phyloP scores from a whole-genome alignment of 2,888 invertebrate genomes.

The Cylloceria caligata region DNA sequence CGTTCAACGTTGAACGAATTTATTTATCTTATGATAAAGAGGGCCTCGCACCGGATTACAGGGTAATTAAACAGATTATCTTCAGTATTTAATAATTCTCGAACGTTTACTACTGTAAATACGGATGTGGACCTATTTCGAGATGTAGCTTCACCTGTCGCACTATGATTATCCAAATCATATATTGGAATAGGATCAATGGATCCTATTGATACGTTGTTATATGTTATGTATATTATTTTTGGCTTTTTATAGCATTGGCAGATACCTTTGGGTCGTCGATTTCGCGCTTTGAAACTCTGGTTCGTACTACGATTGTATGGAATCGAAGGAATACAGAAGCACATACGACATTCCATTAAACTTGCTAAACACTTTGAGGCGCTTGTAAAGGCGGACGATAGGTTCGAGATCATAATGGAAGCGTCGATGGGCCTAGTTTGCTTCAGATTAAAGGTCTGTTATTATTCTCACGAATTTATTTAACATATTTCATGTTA shows the following conservation, averaged over 20 bases:
- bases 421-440: conserved; percentile 93
- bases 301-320: conserved; percentile 96
- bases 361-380: conserved; percentile 92
- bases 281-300: conserved; percentile 96
- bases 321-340: conserved; percentile 92
- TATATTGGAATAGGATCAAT: too few relatives aligned
- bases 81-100: background rate
- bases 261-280: conserved; percentile 94
- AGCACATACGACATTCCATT: conserved; percentile 91
- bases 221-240: too few relatives aligned
- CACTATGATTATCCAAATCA: too few relatives aligned
- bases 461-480: background rate
- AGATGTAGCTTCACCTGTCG: too few relatives aligned
- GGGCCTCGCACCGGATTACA: conserved; percentile 87
- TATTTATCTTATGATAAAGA: conserved; percentile 92
- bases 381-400: conserved; percentile 88
- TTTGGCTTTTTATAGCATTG: conserved; percentile 88
- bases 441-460: conserved; percentile 93
- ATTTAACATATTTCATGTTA: background rate
- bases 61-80: conserved; percentile 80
- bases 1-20: conserved; percentile 96
- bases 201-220: too few relatives aligned
- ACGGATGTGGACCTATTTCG: too few relatives aligned
- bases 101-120: too few relatives aligned
- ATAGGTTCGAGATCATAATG: conserved; percentile 91